Base-by-base conservation (phyloP, 37 sponge, comb jelly and placozoan species). In the Halichondria panicea region DNA sequence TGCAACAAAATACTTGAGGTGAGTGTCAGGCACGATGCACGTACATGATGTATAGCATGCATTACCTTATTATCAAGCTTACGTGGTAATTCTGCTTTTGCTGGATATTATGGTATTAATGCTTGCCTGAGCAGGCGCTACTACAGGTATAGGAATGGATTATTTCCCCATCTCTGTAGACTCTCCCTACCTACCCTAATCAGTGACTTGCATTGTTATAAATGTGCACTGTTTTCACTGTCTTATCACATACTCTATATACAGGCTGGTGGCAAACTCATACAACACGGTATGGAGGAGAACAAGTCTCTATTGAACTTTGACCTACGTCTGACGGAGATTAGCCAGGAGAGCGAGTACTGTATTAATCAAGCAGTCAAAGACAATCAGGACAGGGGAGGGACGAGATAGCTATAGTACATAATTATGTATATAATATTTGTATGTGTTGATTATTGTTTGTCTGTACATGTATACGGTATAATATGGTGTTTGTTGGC, bases 261-360 rank as follows among this genome's bases (percentile, higher is more conserved):
- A 27, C 75, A 91, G 88, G 76, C 72, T 50, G 93, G 93, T 34
- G 93, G 97, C 19, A 59, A 71, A 38, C 43, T 79, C 24, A 55
- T 97, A 2, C 97, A 97, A 55, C 94, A 97, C 45, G 94, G 94
- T 2, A 87, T 97, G 77, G 92, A 97, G 64, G 95, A 97, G 54
- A 97, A 97, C 70, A 72, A 36, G 1, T 75, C 81, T 30, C 68
- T 97, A 45, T 32, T 78, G 27, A 58, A 60, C 43, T 82, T 97
- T 70, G 97, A 97, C 70, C 84, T 97, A 6, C 70, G 97, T 12
- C 81, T 92, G 67, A 93, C 97, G 25, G 86, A 86, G 38, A 86
- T 97, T 39, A 85, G 87, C 44, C 88, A 91, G 67, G 89, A 97
- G 78, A 97, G 85, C 66, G 97, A 97, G 70, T 93, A 97, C 74